phyloP scores from a whole-genome alignment of 2,888 invertebrate genomes.

The Escarpia spicata region DNA sequence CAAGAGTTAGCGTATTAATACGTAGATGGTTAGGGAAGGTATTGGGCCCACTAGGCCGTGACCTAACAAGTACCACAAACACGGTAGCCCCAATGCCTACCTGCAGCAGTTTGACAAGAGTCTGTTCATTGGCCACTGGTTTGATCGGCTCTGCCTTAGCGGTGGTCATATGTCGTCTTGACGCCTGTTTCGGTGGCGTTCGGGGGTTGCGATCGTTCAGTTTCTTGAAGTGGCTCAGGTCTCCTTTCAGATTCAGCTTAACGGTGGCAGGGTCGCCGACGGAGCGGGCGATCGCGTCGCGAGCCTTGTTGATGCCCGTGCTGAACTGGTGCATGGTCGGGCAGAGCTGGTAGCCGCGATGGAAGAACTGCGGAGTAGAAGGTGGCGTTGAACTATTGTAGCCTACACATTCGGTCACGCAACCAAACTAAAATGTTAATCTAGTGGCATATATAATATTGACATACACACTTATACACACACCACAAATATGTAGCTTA shows the following conservation, averaged over 20 bases:
- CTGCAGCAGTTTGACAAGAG: not conserved
- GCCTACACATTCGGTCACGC: too few species aligned
- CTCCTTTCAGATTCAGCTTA: not conserved
- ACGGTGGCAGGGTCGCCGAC: not conserved
- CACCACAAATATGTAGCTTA: too few species aligned
- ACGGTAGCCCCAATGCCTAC: not conserved
- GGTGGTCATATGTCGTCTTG: not conserved
- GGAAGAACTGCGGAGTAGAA: not conserved
- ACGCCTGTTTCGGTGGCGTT: not conserved
- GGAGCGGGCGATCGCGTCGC: not conserved
- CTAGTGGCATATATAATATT: too few species aligned
- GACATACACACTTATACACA: too few species aligned
- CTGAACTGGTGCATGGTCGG: not conserved
- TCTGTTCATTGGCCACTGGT: not conserved
- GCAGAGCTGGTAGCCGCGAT: not conserved
- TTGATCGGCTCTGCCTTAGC: not conserved
- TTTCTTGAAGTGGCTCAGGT: conserved; percentile 5
- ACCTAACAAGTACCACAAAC: too few species aligned
- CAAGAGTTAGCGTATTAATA: too few species aligned
- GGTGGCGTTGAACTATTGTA: not conserved
- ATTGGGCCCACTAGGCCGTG: too few species aligned
- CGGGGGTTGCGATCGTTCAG: not conserved
- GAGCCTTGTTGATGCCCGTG: not conserved
- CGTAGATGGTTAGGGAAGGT: too few species aligned
- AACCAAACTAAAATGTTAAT: too few species aligned